Evolutionary conservation across 2,888 invertebrate genomes (phyloP).

Genomic region (Himalopsyche kuldschensis): DNA sequence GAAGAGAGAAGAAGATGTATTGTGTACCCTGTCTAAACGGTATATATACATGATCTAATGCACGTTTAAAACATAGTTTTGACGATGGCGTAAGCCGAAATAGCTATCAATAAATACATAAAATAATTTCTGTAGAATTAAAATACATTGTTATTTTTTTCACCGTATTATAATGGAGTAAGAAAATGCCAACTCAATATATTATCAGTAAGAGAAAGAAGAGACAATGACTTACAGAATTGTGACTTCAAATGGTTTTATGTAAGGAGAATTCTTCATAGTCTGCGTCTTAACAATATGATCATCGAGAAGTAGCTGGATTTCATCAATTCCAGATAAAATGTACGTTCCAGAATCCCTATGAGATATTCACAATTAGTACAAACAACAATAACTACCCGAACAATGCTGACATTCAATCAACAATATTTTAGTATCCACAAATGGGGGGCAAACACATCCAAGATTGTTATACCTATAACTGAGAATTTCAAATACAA

Average conservation of each 20-base stretch:
- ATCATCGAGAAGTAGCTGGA: slow-evolving; percentile 90
- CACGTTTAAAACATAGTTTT: too few species aligned
- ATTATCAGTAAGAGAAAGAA: not conserved
- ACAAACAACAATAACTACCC: not conserved
- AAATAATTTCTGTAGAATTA: too few species aligned
- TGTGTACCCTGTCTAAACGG: too few species aligned
- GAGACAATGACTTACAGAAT: slow-evolving; percentile 63
- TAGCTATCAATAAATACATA: too few species aligned
- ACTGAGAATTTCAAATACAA: slow-evolving; percentile 70
- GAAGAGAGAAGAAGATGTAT: too few species aligned
- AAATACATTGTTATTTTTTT: too few species aligned
- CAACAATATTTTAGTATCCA: not conserved
- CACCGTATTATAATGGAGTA: too few species aligned
- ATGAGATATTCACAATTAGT: slow-evolving; percentile 36
- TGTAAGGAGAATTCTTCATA: slow-evolving; percentile 96
- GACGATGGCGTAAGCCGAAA: too few species aligned
- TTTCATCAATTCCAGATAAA: slow-evolving; percentile 88
- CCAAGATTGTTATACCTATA: slow-evolving; percentile 60
- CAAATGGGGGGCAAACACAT: slow-evolving; percentile 35
- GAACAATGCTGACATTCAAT: not conserved
- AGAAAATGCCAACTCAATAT: too few species aligned
- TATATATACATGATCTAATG: too few species aligned
- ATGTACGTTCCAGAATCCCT: slow-evolving; percentile 90
- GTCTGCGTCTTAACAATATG: slow-evolving; percentile 96
- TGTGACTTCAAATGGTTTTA: slow-evolving; percentile 89